Evolutionary conservation across 1,140 invertebrate genomes (phyloP).

Genomic region (Nixonia krombeini): DNA sequence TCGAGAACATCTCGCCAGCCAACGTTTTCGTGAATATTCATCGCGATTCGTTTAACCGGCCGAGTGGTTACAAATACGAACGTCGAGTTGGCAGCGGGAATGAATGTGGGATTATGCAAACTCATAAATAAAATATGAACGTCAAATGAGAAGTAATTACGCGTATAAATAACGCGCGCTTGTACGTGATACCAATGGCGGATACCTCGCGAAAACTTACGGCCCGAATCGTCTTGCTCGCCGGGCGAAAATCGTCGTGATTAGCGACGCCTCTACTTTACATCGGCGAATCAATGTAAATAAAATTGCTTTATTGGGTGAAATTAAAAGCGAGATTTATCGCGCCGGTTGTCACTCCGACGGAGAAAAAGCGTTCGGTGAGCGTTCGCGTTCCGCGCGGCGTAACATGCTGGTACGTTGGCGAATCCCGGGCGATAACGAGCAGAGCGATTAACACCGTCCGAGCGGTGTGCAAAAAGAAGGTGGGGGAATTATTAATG

Average conservation of each 20-base stretch:
- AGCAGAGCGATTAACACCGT: background rate
- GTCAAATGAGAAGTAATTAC: conserved; percentile 7
- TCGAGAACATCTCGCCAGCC: too few relatives aligned
- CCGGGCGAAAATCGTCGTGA: too few relatives aligned
- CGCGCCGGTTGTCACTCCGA: too few relatives aligned
- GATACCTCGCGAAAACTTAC: too few relatives aligned
- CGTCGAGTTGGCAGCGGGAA: background rate
- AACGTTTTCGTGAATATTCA: conserved; percentile 10
- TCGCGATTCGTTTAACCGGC: conserved; percentile 3
- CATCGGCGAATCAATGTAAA: too few relatives aligned
- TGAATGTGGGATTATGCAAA: background rate
- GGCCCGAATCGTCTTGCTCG: too few relatives aligned
- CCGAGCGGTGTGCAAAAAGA: background rate
- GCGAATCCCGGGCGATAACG: background rate
- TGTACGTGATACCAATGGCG: background rate
- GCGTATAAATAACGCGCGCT: background rate
- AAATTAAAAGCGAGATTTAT: too few relatives aligned
- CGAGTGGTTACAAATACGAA: background rate
- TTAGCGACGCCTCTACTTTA: too few relatives aligned
- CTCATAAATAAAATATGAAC: conserved; percentile 2
- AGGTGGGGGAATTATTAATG: conserved; percentile 2
- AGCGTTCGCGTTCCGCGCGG: too few relatives aligned
- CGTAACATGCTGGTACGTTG: too few relatives aligned
- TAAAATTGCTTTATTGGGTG: too few relatives aligned
- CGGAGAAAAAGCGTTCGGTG: too few relatives aligned